Evolutionary conservation across 2,888 invertebrate genomes (phyloP).

Genomic region (Clitarchus hookeri): DNA sequence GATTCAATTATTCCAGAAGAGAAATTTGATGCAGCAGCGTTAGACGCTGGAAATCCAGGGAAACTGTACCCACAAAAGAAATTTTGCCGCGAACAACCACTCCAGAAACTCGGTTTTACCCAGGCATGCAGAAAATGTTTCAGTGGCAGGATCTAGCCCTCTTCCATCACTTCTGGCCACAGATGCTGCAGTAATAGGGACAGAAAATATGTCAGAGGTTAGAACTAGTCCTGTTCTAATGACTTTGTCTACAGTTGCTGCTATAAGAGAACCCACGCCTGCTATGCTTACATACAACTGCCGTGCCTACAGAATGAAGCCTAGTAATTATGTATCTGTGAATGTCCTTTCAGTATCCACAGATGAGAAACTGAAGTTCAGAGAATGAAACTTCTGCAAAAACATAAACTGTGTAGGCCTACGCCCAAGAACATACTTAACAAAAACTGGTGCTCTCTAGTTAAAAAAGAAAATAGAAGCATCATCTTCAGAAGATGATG

Average conservation of each 20-base stretch:
- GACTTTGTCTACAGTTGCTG: background rate
- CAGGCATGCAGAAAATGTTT: background rate
- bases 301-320: too few species aligned
- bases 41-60: background rate
- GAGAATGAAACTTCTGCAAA: too few species aligned
- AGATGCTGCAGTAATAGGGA: background rate
- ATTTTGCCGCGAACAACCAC: background rate
- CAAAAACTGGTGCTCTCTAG: too few species aligned
- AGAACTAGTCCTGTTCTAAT: background rate
- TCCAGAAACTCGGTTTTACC: background rate
- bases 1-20: background rate
- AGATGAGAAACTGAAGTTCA: too few species aligned
- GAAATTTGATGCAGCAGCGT: background rate
- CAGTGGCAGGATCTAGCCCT: too few species aligned
- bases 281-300: too few species aligned
- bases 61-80: background rate
- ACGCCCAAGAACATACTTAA: too few species aligned
- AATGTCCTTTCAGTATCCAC: too few species aligned
- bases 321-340: too few species aligned
- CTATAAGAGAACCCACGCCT: background rate
- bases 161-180: background rate
- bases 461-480: too few species aligned
- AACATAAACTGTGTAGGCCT: too few species aligned
- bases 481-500: too few species aligned
- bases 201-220: background rate